phyloP scores from a whole-genome alignment of 1,140 invertebrate genomes.

The Bicyclus anynana region DNA sequence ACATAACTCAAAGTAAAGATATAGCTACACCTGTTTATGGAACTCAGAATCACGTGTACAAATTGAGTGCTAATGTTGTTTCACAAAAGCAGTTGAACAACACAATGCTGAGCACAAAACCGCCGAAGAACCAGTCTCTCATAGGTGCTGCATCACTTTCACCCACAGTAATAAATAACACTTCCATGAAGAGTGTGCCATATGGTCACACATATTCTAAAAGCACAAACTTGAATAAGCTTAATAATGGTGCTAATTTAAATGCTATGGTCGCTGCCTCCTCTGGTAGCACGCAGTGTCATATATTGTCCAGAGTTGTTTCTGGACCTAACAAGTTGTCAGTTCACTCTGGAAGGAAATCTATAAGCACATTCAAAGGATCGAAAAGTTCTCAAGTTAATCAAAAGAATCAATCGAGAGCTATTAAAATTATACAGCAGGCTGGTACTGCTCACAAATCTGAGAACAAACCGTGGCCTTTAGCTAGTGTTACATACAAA shows the following conservation, averaged over 20 bases:
- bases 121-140: conserved; percentile 59
- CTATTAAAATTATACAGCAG: conserved; percentile 71
- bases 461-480: conserved; percentile 60
- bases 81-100: conserved; percentile 61
- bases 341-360: conserved; percentile 66
- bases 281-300: conserved; percentile 63
- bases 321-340: conserved; percentile 69
- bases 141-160: conserved; percentile 58
- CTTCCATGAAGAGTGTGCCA: conserved; percentile 61
- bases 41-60: conserved; percentile 66
- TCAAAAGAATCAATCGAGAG: conserved; percentile 63
- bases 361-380: conserved; percentile 57
- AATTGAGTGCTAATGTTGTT: conserved; percentile 56
- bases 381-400: conserved; percentile 56
- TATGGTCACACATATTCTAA: conserved; percentile 66
- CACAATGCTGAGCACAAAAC: conserved; percentile 60
- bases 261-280: conserved; percentile 66
- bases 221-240: conserved; percentile 63
- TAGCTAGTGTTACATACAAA: conserved; percentile 60
- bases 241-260: conserved; percentile 73
- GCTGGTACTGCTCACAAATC: conserved; percentile 53
- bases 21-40: conserved; percentile 57
- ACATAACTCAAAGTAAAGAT: conserved; percentile 56
- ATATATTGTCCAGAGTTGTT: conserved; percentile 67
- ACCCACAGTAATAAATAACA: conserved; percentile 57